phyloP scores from a whole-genome alignment of 2,797 vertebrate species.

The Hapalemur alaotrensis region DNA sequence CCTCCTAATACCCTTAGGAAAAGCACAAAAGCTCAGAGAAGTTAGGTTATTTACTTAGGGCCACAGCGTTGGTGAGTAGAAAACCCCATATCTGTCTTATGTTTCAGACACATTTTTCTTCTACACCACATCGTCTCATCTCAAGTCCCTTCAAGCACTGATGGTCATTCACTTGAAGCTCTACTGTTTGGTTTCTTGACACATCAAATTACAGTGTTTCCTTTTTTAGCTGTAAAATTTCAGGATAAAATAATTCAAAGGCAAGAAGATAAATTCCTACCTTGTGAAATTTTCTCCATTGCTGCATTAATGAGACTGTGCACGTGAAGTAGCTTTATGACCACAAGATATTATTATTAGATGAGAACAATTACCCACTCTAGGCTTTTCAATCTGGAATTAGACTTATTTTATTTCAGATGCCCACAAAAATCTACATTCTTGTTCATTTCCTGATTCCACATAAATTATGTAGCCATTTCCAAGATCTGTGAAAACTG shows the following conservation, averaged over 20 bases:
- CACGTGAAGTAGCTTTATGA: neutral
- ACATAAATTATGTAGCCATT: constrained; percentile 19
- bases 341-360: neutral
- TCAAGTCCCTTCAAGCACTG: neutral
- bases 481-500: constrained; percentile 29
- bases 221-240: neutral
- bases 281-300: neutral
- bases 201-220: neutral
- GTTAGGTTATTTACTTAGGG: neutral
- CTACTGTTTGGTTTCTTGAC: neutral
- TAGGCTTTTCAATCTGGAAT: neutral
- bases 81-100: neutral
- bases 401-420: constrained; percentile 42
- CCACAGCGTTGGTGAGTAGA: neutral
- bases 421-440: constrained; percentile 16
- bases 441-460: constrained; percentile 37
- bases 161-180: neutral
- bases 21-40: neutral
- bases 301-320: neutral
- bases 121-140: neutral
- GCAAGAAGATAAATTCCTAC: neutral
- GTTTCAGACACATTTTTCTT: neutral
- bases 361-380: neutral
- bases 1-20: neutral
- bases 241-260: constrained; percentile 3